Conservation (phyloP, 2,113 vertebrate genomes). For the Pangasianodon gigas region DNA sequence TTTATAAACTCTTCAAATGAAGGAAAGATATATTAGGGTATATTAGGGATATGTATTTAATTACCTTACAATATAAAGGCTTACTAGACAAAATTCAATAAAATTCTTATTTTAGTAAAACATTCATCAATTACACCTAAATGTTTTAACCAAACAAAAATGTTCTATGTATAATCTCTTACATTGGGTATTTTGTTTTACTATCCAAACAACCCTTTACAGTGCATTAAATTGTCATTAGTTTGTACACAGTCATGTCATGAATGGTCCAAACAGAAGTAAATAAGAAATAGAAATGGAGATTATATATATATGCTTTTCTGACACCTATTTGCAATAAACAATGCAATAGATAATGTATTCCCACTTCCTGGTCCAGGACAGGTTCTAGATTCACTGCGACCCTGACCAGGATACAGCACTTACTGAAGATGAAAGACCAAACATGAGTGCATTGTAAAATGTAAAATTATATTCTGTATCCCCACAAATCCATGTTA, state of each 20-base stretch:
- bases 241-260: not conserved
- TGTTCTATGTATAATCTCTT: not conserved
- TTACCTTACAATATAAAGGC: not conserved
- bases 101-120: not conserved
- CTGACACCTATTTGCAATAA: not conserved
- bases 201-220: not conserved
- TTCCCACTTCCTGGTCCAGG: not conserved
- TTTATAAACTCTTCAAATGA: not conserved
- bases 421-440: not conserved
- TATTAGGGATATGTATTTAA: not conserved
- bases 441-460: not conserved
- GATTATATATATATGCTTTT: not conserved
- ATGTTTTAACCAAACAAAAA: not conserved
- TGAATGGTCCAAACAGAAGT: too few species aligned
- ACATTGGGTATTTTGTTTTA: not conserved
- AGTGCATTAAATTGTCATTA: not conserved
- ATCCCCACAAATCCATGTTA: not conserved
- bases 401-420: not conserved
- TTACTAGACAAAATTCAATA: not conserved
- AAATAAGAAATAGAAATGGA: not conserved
- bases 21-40: not conserved
- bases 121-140: not conserved
- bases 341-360: not conserved
- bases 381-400: not conserved
- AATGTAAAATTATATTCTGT: constrained; percentile 8